Percentiles rank a stretch among this genome's conserved stretches.
These are phyloP conservation scores for Luehdorfia chinensis DNA, from an alignment of 1,140 invertebrate genomes.

Conservation along the genomic window DNA sequence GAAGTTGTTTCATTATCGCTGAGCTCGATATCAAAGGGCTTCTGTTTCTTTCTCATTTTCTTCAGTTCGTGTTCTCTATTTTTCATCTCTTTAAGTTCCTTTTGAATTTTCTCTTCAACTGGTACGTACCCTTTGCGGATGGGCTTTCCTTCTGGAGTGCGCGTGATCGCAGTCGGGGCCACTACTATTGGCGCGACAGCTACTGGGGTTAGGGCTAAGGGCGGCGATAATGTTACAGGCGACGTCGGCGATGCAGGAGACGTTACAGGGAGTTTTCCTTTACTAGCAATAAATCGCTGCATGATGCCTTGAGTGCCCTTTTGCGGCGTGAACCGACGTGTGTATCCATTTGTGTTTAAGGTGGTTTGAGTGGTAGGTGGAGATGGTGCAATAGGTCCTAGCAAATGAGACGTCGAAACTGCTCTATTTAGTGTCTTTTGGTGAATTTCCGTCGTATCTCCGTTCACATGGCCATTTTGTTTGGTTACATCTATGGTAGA, in stretches of 20 bases:
- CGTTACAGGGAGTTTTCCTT: constrained; percentile 79
- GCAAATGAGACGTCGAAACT: constrained; percentile 79
- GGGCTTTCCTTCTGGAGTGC: constrained; percentile 77
- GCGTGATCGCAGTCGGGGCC: constrained; percentile 63
- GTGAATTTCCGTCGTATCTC: constrained; percentile 57
- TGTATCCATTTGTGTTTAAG: constrained; percentile 63
- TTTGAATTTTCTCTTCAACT: constrained; percentile 88
- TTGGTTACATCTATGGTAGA: constrained; percentile 62
- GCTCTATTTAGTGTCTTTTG: constrained; percentile 77
- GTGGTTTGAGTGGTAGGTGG: constrained; percentile 42
- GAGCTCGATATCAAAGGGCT: constrained; percentile 72
- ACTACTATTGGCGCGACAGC: constrained; percentile 37
- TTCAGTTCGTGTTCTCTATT: constrained; percentile 85
- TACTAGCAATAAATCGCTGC: constrained; percentile 86
- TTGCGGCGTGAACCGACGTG: constrained; percentile 78
- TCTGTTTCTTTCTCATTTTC: constrained; percentile 77
- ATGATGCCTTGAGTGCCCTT: constrained; percentile 84
- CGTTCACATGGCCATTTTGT: constrained; percentile 61
- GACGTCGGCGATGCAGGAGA: constrained; percentile 49
- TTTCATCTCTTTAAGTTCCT: constrained; percentile 86
- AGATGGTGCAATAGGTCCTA: constrained; percentile 59
- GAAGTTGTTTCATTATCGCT: constrained; percentile 71
- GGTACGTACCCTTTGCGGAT: constrained; percentile 82
- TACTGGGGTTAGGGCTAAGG: constrained; percentile 21
- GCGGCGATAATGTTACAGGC: constrained; percentile 32